Evolutionary conservation across 2,797 vertebrate species (phyloP), one percentile per base, ranked within the genome.

Genomic region (Anguilla anguilla): DNA sequence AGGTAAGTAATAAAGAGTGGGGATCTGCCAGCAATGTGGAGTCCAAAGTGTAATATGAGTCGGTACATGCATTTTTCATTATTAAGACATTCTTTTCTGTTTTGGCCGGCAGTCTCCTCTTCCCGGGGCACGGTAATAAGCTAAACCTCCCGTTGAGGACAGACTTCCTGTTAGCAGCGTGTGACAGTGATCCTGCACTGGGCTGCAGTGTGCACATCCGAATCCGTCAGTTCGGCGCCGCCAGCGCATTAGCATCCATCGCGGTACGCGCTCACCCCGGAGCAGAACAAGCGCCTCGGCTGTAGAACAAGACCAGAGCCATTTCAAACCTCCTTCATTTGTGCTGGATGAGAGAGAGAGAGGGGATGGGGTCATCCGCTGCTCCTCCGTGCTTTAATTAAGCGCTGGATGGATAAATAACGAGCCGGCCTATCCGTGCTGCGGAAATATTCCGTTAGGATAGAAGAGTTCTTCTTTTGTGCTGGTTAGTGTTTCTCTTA

Each of bases 71-170:
- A 77, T 43, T 77, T 77, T 43, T 72, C 9, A 74, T 46, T 17
- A 74, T 74, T 77, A 43, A 77, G 46, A 51, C n/a, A 82, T 51
- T 82, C 22, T 46, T 83, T 61, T 87, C 59, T 31, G 19, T 61
- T 46, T 46, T 57, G 77, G 77, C 67, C 43, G 39, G 43, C 46
- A 53, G 53, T 82, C 79, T 61, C 28, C 61, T 39, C 79, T 87
- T 87, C 69, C 57, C 53, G 6, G 39, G 79, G 86, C 81, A 87
- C 51, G 6, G 83, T 35, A 84, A 39, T 55, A 61, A 19, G 79
- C 79, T 82, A 49, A 82, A 82, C 51, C 79, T 82, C 79, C 22
- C 11, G 55, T 35, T 43, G 11, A 39, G 53, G 19, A 31, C 83
- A 61, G 83, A 35, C 55, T 39, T 15, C 55, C n/a, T 57, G 53